Conservation (phyloP, 1,140 invertebrate genomes). For the Papilio helenus region DNA sequence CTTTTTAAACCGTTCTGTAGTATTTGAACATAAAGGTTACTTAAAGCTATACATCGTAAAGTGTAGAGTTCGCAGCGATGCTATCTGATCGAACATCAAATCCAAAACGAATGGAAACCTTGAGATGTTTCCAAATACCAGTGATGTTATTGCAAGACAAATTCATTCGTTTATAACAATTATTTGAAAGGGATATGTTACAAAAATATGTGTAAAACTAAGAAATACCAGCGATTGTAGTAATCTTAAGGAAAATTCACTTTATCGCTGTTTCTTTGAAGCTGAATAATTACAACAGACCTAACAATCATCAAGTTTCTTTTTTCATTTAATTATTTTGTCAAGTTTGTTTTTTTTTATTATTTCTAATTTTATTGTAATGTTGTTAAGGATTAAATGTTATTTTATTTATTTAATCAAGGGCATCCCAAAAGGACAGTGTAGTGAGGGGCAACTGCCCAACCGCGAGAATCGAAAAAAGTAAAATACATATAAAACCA, state of each 20-base stretch:
- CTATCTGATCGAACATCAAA: conserved; percentile 5
- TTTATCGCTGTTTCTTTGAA: not conserved
- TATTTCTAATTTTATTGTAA: too few relatives aligned
- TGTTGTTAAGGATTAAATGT: too few relatives aligned
- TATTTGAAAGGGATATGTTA: not conserved
- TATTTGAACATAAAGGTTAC: not conserved
- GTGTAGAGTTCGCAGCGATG: not conserved
- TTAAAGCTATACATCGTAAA: not conserved
- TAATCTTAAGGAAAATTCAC: not conserved
- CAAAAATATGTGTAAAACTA: not conserved
- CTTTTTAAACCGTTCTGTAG: not conserved
- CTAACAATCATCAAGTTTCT: too few relatives aligned
- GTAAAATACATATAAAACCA: too few relatives aligned
- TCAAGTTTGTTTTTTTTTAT: too few relatives aligned
- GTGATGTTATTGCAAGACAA: not conserved
- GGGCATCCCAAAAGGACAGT: too few relatives aligned
- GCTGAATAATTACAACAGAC: too few relatives aligned
- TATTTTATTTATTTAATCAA: too few relatives aligned
- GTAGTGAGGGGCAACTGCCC: too few relatives aligned
- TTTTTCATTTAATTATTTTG: too few relatives aligned
- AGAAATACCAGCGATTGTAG: not conserved
- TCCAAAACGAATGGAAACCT: not conserved
- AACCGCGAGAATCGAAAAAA: too few relatives aligned
- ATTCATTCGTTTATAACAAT: not conserved
- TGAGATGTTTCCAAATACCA: conserved; percentile 18